Evolutionary conservation across 2,888 invertebrate species (phyloP).

Genomic region (Drosophila merina): DNA sequence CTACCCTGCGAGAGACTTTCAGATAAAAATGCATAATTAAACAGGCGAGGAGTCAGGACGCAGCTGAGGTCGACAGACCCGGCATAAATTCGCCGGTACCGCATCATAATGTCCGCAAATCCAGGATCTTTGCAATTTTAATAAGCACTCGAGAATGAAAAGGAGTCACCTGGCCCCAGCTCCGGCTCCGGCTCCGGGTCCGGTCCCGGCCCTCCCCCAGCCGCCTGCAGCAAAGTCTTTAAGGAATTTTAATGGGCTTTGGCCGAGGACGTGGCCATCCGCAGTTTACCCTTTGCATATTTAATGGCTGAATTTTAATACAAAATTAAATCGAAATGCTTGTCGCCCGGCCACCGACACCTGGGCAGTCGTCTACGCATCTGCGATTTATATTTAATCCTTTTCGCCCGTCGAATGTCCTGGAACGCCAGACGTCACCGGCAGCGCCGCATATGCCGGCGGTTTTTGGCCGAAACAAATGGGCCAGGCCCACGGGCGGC

Average conservation of each 20-base stretch:
- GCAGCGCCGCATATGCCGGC: slow-evolving; percentile 29
- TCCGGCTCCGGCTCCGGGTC: too few species aligned
- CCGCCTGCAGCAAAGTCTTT: slow-evolving; percentile 54
- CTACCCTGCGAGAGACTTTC: slow-evolving; percentile 28
- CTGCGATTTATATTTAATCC: slow-evolving; percentile 73
- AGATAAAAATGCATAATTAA: slow-evolving; percentile 77
- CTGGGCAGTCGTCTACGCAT: slow-evolving; percentile 53
- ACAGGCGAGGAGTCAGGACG: slow-evolving; percentile 39
- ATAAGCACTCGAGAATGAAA: slow-evolving; percentile 81
- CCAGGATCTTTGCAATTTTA: slow-evolving; percentile 77
- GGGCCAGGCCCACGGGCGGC: slow-evolving; percentile 70
- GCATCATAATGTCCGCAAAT: slow-evolving; percentile 79
- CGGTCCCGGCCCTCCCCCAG: background rate
- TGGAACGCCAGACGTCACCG: slow-evolving; percentile 10
- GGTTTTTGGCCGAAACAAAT: slow-evolving; percentile 35
- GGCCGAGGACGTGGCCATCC: slow-evolving; percentile 50
- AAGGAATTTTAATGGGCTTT: slow-evolving; percentile 79
- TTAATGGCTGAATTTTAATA: slow-evolving; percentile 82
- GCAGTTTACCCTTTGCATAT: slow-evolving; percentile 78
- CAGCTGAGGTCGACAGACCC: slow-evolving; percentile 49
- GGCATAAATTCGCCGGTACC: slow-evolving; percentile 76
- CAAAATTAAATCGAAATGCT: slow-evolving; percentile 89
- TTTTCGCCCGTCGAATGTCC: slow-evolving; percentile 27
- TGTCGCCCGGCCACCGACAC: slow-evolving; percentile 60
- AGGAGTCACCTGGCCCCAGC: slow-evolving; percentile 59